Conservation (phyloP, 2,797 vertebrate genomes). For the Sebastes cheni region DNA sequence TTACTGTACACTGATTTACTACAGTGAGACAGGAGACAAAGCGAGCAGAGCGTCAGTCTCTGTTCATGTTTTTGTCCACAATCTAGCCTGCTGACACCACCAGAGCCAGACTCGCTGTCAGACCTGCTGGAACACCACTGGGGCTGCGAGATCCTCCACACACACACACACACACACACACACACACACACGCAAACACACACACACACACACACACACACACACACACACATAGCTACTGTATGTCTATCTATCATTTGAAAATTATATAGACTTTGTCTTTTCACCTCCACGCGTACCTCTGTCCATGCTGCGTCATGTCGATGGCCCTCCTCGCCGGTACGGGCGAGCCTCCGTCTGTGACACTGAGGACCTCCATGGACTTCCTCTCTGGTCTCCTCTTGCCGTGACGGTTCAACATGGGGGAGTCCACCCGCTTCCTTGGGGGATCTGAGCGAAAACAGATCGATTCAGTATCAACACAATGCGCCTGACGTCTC, state of each 20-base stretch:
- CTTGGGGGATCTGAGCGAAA: conserved; percentile 77
- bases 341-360: conserved; percentile 96
- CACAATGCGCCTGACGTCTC: background rate
- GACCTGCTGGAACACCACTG: conserved; percentile 21
- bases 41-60: conserved; percentile 86
- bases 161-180: too few relatives aligned
- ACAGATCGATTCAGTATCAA: background rate
- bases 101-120: conserved; percentile 38
- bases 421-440: conserved; percentile 97
- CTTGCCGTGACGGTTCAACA: conserved; percentile 97
- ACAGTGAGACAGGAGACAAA: conserved; percentile 90
- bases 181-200: too few relatives aligned
- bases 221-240: background rate
- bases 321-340: conserved; percentile 95
- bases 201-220: background rate
- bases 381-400: conserved; percentile 97
- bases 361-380: conserved; percentile 98
- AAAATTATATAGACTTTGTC: background rate
- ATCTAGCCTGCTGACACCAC: conserved; percentile 31
- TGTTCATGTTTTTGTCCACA: conserved; percentile 43
- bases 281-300: conserved; percentile 74
- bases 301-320: conserved; percentile 95
- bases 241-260: background rate
- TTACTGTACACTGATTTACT: conserved; percentile 99
- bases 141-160: background rate